Conservation (phyloP, 1,140 invertebrate species). For the Lethrus apterus region DNA sequence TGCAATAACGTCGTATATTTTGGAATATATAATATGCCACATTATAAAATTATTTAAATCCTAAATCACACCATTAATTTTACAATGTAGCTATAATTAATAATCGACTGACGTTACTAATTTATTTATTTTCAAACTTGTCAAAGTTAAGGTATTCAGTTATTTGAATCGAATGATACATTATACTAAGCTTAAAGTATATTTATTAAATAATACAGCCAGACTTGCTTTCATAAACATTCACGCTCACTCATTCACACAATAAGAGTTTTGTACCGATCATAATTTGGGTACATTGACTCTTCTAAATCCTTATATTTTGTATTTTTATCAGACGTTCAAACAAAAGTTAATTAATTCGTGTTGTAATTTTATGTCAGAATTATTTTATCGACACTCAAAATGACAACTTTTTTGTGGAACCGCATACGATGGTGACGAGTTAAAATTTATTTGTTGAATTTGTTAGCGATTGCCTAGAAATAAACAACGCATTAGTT, state of each 20-base stretch:
- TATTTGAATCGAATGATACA: slow-evolving; percentile 26
- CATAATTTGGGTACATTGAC: slow-evolving; percentile 24
- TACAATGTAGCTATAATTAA: slow-evolving; percentile 12
- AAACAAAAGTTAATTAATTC: slow-evolving; percentile 7
- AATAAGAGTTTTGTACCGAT: slow-evolving; percentile 12
- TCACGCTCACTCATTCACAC: slow-evolving; percentile 18
- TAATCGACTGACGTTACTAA: slow-evolving; percentile 3
- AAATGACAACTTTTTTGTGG: slow-evolving; percentile 21
- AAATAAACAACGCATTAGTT: slow-evolving; percentile 31
- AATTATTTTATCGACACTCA: too few species aligned
- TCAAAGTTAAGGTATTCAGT: slow-evolving; percentile 26
- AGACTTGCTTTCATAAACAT: slow-evolving; percentile 33
- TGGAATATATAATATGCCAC: slow-evolving; percentile 12
- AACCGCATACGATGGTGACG: slow-evolving; percentile 30
- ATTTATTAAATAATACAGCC: slow-evolving; percentile 38
- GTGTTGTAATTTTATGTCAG: too few species aligned
- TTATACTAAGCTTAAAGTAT: slow-evolving; percentile 20
- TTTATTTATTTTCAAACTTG: slow-evolving; percentile 2
- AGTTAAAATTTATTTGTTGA: slow-evolving; percentile 20
- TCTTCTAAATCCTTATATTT: slow-evolving; percentile 24
- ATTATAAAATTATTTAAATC: slow-evolving; percentile 12
- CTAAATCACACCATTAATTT: slow-evolving; percentile 4
- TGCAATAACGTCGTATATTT: slow-evolving; percentile 11
- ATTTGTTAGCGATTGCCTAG: slow-evolving; percentile 39
- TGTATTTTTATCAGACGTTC: slow-evolving; percentile 17